Evolutionary conservation across 2,113 vertebrate genomes (phyloP), one percentile per base, ranked within the genome.

Genomic region (Lichenostomus cassidix): DNA sequence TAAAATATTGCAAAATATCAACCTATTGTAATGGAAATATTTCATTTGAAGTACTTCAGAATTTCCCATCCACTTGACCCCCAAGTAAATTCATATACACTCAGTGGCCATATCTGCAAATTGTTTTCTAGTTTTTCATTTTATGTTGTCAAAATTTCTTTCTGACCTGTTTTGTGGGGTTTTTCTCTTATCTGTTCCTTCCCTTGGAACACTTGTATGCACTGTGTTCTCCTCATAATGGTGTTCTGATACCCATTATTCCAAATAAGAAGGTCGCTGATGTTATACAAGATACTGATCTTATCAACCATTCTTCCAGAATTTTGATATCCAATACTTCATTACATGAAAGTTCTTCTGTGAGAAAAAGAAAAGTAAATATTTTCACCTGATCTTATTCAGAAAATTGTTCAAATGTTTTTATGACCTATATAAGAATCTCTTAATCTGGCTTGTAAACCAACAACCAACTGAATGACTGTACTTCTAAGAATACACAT

Each of bases 1-100:
- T 15, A 46, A 69, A 91, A 63, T 52, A 59, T 59, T 71, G 47
- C 7, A 83, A 67, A 83, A 55, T 42, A 60, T 3, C 46, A 28
- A 9, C 2, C 76, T 83, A 21, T 0, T 83, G 5, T 80, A 35
- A 47, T 8, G 35, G 53, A 87, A 63, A 53, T 87, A 71, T 12
- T 76, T 81, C 59, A 55, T 64, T 46, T 69, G 0, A 91, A 74
- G 15, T 44, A 28, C 7, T 25, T 82, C 11, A 78, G 31, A 49
- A 5, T 79, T 75, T 74, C 28, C 12, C 10, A 35, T 3, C 20
- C 3, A 3, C 4, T 9, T 4, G 2, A 24, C 4, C 18, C 25
- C 13, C 7, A 41, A 20, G 22, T 13, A 68, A 53, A 81, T 77
- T 56, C 25, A 55, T 15, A 4, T 63, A 58, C 46, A 46, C 12